phyloP scores from a whole-genome alignment of 2,797 vertebrate genomes.

The Neoniphon sammara region DNA sequence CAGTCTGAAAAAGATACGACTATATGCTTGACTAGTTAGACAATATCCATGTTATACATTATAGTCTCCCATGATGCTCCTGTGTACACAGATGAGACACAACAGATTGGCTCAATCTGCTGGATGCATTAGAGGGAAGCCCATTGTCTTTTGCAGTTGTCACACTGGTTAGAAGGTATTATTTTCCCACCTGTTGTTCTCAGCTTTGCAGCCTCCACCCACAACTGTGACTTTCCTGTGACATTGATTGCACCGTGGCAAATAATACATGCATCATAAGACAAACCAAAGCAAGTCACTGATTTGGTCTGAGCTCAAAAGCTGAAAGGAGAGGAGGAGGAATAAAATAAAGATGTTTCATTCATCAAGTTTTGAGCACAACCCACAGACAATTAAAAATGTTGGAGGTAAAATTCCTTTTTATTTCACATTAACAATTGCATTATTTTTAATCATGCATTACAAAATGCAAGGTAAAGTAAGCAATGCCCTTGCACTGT shows the following conservation, averaged over 20 bases:
- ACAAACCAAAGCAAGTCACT: background rate
- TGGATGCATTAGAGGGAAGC: no score
- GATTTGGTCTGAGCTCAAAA: background rate
- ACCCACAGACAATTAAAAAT: constrained; percentile 8
- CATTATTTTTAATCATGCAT: constrained; percentile 70
- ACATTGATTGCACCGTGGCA: background rate
- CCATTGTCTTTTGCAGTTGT: background rate
- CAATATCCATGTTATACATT: no score
- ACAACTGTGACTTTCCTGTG: constrained; percentile 4
- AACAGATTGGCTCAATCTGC: no score
- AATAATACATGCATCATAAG: background rate
- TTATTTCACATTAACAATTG: constrained; percentile 75
- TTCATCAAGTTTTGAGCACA: background rate
- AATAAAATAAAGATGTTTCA: background rate
- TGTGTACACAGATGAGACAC: no score
- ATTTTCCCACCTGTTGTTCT: background rate
- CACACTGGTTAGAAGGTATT: background rate
- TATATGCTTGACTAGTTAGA: no score
- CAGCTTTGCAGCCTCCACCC: background rate
- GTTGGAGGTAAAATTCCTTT: constrained; percentile 57
- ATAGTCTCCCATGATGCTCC: no score
- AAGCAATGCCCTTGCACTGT: constrained; percentile 59
- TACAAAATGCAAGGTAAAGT: constrained; percentile 66
- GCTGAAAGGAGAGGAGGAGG: background rate
- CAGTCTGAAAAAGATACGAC: no score